Conservation (phyloP, 2,113 vertebrate genomes). For the Lutjanus erythropterus region DNA sequence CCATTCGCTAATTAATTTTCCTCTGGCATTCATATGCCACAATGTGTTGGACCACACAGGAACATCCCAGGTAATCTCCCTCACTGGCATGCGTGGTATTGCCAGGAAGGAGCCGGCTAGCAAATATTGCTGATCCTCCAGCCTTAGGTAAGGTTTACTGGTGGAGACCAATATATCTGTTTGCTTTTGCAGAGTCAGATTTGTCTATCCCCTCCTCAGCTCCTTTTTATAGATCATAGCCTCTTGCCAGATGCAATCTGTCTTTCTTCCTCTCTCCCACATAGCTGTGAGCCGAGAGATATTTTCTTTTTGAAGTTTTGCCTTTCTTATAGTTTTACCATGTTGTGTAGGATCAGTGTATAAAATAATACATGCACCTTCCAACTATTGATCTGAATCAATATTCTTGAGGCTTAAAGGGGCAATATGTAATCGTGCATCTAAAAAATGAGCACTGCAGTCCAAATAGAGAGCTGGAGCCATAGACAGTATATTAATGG, state of each 20-base stretch:
- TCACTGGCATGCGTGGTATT: not conserved
- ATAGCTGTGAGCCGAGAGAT: conserved; percentile 48
- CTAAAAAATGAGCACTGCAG: no score
- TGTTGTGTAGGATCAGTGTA: conserved; percentile 51
- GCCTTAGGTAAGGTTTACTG: conserved; percentile 51
- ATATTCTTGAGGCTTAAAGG: conserved; percentile 19
- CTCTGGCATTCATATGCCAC: conserved; percentile 63
- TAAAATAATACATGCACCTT: conserved; percentile 37
- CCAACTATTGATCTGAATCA: conserved; percentile 66
- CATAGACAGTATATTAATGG: no score
- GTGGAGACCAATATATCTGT: conserved; percentile 63
- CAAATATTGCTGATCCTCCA: conserved; percentile 51
- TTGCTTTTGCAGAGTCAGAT: conserved; percentile 70
- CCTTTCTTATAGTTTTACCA: conserved; percentile 41
- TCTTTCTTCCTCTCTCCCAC: conserved; percentile 51
- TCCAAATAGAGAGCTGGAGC: no score
- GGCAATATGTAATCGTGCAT: no score
- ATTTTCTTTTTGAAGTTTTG: conserved; percentile 54
- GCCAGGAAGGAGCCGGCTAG: conserved; percentile 9
- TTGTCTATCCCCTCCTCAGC: conserved; percentile 58
- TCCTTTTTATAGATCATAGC: conserved; percentile 70
- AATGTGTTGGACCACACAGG: conserved; percentile 31
- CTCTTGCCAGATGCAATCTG: conserved; percentile 63
- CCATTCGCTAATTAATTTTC: conserved; percentile 82
- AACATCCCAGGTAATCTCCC: conserved; percentile 56